phyloP scores from a whole-genome alignment of 1,140 invertebrate genomes.

The Apis laboriosa region DNA sequence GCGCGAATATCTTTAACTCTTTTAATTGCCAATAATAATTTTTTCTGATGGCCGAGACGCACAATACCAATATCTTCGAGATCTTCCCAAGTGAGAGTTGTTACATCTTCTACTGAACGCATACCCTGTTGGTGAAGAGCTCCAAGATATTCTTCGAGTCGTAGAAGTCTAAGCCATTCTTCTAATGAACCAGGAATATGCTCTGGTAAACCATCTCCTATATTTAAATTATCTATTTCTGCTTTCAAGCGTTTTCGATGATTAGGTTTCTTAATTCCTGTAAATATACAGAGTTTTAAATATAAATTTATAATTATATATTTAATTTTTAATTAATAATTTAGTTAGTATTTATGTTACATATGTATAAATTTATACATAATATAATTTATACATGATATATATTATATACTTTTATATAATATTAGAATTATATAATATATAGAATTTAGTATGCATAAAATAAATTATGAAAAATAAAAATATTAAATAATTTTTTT shows the following conservation, averaged over 20 bases:
- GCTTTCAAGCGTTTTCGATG: constrained; percentile 97
- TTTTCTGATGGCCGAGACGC: constrained; percentile 98
- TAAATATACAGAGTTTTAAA: constrained; percentile 9
- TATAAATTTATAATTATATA: neutral
- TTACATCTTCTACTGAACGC: constrained; percentile 94
- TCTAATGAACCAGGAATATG: constrained; percentile 95
- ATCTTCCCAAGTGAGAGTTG: constrained; percentile 98
- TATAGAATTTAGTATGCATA: too few relatives aligned
- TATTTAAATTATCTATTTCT: constrained; percentile 96
- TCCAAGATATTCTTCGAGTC: constrained; percentile 95
- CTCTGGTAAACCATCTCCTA: constrained; percentile 95
- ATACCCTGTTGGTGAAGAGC: constrained; percentile 96
- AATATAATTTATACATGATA: too few relatives aligned
- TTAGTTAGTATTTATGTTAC: neutral
- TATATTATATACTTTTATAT: too few relatives aligned
- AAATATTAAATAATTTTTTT: too few relatives aligned
- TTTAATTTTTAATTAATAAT: neutral
- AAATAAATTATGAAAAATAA: too few relatives aligned
- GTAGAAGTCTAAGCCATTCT: constrained; percentile 95
- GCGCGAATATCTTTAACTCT: constrained; percentile 96
- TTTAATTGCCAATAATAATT: constrained; percentile 98
- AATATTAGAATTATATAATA: too few relatives aligned
- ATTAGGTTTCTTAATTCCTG: constrained; percentile 96
- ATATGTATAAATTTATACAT: neutral
- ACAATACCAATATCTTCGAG: constrained; percentile 99